phyloP scores from a whole-genome alignment of 1,140 invertebrate species.

The Planococcus citri region DNA sequence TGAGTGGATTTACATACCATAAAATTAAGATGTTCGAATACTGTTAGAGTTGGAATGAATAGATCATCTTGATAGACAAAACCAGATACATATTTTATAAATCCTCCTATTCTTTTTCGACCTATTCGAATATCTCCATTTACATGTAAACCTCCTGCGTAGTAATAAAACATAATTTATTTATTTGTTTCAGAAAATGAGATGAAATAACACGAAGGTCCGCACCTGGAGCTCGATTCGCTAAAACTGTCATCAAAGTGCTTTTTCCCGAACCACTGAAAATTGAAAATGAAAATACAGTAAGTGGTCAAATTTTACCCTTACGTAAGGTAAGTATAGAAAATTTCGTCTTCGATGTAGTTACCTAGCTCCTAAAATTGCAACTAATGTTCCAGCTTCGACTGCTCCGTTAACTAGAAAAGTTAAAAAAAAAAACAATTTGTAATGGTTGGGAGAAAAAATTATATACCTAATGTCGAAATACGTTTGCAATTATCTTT shows the following conservation, averaged over 20 bases:
- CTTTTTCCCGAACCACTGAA: conserved; percentile 87
- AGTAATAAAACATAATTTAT: conserved; percentile 34
- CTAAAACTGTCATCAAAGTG: conserved; percentile 77
- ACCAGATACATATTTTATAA: conserved; percentile 68
- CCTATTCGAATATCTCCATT: conserved; percentile 11
- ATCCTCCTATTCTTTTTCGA: conserved; percentile 44
- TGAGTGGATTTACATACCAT: conserved; percentile 47
- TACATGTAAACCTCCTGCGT: conserved; percentile 37
- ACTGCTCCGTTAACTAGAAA: conserved; percentile 53
- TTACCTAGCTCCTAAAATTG: conserved; percentile 80
- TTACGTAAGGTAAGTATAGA: too few relatives aligned
- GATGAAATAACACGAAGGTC: neutral
- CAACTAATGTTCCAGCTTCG: conserved; percentile 68
- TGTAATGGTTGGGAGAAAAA: too few relatives aligned
- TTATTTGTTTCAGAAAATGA: neutral
- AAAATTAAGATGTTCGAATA: conserved; percentile 75
- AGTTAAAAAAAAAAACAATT: neutral
- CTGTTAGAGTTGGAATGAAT: conserved; percentile 74
- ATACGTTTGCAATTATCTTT: too few relatives aligned
- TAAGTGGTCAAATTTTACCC: too few relatives aligned
- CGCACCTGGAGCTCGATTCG: conserved; percentile 55
- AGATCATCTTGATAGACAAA: conserved; percentile 92
- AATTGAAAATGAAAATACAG: conserved; percentile 31
- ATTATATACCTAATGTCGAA: too few relatives aligned
- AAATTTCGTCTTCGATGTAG: too few relatives aligned